Percentiles rank a stretch among this genome's conserved stretches.
phyloP scores from a whole-genome alignment of 2,888 invertebrate species.

The Mamestra brassicae region DNA sequence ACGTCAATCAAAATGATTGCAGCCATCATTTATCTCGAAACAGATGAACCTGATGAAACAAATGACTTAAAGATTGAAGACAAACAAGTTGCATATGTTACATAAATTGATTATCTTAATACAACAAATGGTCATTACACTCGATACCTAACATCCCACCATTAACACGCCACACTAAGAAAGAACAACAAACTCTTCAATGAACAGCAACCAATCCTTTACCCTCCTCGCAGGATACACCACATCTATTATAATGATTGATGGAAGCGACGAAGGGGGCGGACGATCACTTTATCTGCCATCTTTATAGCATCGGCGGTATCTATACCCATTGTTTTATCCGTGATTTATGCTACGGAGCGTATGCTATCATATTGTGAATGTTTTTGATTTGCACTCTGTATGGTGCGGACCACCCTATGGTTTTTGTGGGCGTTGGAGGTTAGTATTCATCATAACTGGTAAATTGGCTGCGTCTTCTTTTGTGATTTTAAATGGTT shows the following conservation, averaged over 20 bases:
- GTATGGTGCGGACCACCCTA: constrained; percentile 53
- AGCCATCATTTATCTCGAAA: background rate
- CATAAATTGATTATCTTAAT: background rate
- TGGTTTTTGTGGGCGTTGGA: constrained; percentile 37
- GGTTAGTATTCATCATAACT: background rate
- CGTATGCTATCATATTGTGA: constrained; percentile 57
- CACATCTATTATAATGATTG: constrained; percentile 66
- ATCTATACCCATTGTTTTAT: constrained; percentile 65
- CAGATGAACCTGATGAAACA: background rate
- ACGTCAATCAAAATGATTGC: background rate
- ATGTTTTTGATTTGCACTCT: constrained; percentile 63
- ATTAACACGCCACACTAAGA: constrained; percentile 15
- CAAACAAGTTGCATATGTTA: background rate
- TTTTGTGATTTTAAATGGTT: background rate
- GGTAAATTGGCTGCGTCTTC: background rate
- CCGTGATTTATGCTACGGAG: constrained; percentile 62
- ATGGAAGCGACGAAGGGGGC: constrained; percentile 62
- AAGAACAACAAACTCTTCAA: constrained; percentile 35
- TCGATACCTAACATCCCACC: constrained; percentile 2
- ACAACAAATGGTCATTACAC: background rate
- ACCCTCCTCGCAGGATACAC: constrained; percentile 43
- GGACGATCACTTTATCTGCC: constrained; percentile 66
- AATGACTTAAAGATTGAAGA: background rate
- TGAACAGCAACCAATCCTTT: constrained; percentile 44
- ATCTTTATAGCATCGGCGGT: constrained; percentile 63